These are phyloP conservation scores for Drosophila baimaii DNA, from an alignment of 1,140 invertebrate genomes.

Conservation along the genomic window DNA sequence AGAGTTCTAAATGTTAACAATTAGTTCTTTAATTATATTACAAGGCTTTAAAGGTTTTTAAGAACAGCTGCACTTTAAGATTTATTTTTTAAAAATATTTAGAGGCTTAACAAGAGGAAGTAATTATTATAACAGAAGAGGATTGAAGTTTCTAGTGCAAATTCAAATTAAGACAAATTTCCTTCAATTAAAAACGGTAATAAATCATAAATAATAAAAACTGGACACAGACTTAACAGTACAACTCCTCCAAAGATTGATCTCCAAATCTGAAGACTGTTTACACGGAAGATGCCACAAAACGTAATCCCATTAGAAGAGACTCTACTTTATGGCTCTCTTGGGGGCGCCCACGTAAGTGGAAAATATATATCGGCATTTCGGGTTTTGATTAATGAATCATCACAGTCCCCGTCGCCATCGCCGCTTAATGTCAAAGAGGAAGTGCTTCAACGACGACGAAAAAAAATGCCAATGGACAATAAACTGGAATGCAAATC, in stretches of 20 bases:
- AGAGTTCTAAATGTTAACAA: not conserved
- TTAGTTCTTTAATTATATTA: not conserved
- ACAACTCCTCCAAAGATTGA: not conserved
- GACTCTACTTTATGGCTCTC: not conserved
- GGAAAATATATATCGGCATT: not conserved
- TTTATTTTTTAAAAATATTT: too few relatives aligned
- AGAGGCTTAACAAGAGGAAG: not conserved
- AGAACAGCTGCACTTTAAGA: not conserved
- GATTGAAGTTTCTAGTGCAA: too few relatives aligned
- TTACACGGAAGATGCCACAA: not conserved
- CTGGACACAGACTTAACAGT: not conserved
- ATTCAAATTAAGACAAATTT: not conserved
- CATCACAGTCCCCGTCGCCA: not conserved
- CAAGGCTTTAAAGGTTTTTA: not conserved
- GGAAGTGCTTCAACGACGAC: constrained; percentile 8
- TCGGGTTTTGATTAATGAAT: constrained; percentile 29
- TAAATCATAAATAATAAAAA: too few relatives aligned
- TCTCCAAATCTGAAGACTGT: not conserved
- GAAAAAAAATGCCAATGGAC: not conserved
- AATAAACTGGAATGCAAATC: constrained; percentile 42
- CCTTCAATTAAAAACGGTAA: not conserved
- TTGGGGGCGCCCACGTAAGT: constrained; percentile 16
- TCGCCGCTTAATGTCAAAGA: constrained; percentile 24
- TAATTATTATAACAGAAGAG: too few relatives aligned
- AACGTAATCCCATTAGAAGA: constrained; percentile 19